A percentile compares a stretch with the other conserved stretches of the same genome.
These are phyloP conservation scores for Catotricha subobsoleta DNA, from an alignment of 2,888 invertebrate species.

Conservation along the genomic window DNA sequence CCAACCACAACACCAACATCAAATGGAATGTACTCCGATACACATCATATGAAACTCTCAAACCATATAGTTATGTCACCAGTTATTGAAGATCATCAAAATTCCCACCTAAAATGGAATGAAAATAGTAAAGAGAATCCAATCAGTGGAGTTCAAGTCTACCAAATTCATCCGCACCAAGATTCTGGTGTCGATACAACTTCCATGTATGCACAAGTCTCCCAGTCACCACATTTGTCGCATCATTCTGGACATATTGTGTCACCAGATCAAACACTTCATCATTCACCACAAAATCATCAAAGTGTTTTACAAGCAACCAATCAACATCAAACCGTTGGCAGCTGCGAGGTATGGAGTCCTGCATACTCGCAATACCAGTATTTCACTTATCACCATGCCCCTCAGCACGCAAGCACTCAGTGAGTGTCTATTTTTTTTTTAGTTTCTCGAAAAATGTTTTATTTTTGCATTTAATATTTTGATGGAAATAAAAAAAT, in stretches of 20 bases:
- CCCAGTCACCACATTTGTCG: slow-evolving; percentile 7
- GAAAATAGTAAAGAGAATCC: slow-evolving; percentile 9
- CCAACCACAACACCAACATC: slow-evolving; percentile 23
- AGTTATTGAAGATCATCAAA: slow-evolving; percentile 8
- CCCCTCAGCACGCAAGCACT: slow-evolving; percentile 32
- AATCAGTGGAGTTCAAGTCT: slow-evolving; percentile 10
- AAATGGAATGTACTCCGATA: slow-evolving; percentile 21
- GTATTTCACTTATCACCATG: slow-evolving; percentile 47
- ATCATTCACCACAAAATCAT: slow-evolving; percentile 13
- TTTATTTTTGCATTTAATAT: too few relatives aligned
- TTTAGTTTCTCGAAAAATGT: too few relatives aligned
- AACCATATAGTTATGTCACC: slow-evolving; percentile 10
- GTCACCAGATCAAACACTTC: slow-evolving; percentile 11
- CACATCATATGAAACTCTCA: slow-evolving; percentile 8
- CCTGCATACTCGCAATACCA: slow-evolving; percentile 40
- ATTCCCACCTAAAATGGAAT: slow-evolving; percentile 14
- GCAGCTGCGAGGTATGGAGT: slow-evolving; percentile 42
- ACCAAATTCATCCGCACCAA: slow-evolving; percentile 12
- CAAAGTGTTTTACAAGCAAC: slow-evolving; percentile 5
- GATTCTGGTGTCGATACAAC: slow-evolving; percentile 8
- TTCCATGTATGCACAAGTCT: slow-evolving; percentile 9
- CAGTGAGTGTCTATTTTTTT: slow-evolving; percentile 34
- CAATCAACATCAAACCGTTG: slow-evolving; percentile 25
- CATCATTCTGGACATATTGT: slow-evolving; percentile 9
- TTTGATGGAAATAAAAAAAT: too few relatives aligned